Percentiles rank a stretch among this genome's conserved stretches.
phyloP scores from a whole-genome alignment of 2,113 vertebrate species.

The Speoplatyrhinus poulsoni region DNA sequence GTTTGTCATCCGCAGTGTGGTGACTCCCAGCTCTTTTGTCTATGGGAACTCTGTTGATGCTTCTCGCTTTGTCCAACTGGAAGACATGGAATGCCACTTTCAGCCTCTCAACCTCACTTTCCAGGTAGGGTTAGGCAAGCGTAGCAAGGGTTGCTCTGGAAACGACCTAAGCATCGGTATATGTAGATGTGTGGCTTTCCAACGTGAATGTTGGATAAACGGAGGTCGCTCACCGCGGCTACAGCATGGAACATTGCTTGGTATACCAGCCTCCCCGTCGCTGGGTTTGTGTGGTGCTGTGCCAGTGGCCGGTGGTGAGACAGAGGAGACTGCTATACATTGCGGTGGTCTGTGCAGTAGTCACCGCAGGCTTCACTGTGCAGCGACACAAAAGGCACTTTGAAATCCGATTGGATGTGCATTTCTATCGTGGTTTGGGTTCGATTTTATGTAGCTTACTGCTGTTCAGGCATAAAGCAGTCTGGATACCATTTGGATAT shows the following conservation, averaged over 20 bases:
- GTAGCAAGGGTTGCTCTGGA: too few species aligned
- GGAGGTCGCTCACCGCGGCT: background rate
- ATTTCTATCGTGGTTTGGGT: too few species aligned
- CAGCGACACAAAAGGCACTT: background rate
- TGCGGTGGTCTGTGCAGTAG: background rate
- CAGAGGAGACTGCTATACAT: background rate
- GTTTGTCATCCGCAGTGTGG: slow-evolving; percentile 76
- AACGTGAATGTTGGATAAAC: too few species aligned
- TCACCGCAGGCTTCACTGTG: background rate
- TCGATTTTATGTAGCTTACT: too few species aligned
- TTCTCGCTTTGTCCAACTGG: slow-evolving; percentile 84
- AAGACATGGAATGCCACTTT: slow-evolving; percentile 89
- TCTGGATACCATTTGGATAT: too few species aligned
- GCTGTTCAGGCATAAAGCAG: too few species aligned
- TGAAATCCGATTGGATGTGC: background rate
- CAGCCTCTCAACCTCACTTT: slow-evolving; percentile 94
- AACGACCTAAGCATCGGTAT: too few species aligned
- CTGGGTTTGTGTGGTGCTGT: too few species aligned
- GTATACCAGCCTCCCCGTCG: background rate
- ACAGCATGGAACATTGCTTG: background rate
- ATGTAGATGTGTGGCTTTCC: too few species aligned
- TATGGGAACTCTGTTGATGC: slow-evolving; percentile 90
- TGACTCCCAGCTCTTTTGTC: slow-evolving; percentile 88
- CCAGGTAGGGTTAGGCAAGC: slow-evolving; percentile 78
- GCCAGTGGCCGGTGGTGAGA: too few species aligned